Evolutionary conservation across 2,797 vertebrate species (phyloP).

Genomic region (Trichosurus vulpecula): DNA sequence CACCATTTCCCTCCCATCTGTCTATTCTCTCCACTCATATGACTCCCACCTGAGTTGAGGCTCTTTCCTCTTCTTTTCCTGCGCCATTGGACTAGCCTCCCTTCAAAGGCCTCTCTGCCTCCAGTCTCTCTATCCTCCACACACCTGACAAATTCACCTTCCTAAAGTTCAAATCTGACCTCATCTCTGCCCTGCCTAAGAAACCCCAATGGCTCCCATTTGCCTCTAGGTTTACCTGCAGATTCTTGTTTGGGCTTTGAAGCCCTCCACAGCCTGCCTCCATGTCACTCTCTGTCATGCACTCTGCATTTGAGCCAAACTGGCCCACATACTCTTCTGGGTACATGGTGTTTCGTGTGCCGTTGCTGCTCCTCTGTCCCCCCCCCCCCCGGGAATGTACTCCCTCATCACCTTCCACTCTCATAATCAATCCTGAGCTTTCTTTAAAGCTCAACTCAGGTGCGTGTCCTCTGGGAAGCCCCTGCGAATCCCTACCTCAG

Average conservation of each 20-base stretch:
- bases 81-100: constrained; percentile 13
- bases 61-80: not conserved
- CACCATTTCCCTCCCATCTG: not conserved
- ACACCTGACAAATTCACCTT: constrained; percentile 29
- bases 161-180: not conserved
- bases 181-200: constrained; percentile 5
- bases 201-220: not conserved
- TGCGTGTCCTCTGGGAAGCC: constrained; percentile 14
- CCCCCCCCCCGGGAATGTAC: not conserved
- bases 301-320: not conserved
- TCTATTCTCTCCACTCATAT: not conserved
- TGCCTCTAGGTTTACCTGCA: not conserved
- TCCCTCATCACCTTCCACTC: not conserved
- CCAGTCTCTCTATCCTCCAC: not conserved
- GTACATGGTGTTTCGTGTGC: constrained; percentile 11
- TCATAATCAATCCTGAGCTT: constrained; percentile 17
- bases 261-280: not conserved
- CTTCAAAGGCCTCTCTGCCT: not conserved
- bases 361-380: not conserved
- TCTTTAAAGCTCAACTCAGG: not conserved
- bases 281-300: not conserved
- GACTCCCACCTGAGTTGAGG: not conserved
- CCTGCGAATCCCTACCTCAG: not conserved
- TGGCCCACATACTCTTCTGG: not conserved
- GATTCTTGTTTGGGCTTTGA: not conserved